A percentile compares a stretch with the other conserved stretches of the same genome.
phyloP scores from a whole-genome alignment of 2,888 invertebrate genomes.

The Heteromurus nitidus region DNA sequence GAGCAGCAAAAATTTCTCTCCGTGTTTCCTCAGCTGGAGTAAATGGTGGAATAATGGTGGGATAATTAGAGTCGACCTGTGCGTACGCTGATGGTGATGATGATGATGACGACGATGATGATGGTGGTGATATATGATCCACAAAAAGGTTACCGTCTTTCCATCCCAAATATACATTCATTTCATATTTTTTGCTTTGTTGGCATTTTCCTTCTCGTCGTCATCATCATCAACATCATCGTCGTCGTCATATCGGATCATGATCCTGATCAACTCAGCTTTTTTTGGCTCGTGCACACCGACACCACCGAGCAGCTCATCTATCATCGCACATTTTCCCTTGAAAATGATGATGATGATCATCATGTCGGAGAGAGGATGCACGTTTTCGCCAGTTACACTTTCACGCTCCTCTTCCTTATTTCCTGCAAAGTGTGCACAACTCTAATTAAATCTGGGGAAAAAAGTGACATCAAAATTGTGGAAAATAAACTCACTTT shows the following conservation, averaged over 20 bases:
- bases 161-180: no score
- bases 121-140: slow-evolving; percentile 44
- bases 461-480: slow-evolving; percentile 51
- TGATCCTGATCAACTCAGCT: no score
- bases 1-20: no score
- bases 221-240: no score
- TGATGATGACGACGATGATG: not conserved
- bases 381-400: not conserved
- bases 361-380: not conserved
- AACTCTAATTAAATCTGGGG: slow-evolving; percentile 61
- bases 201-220: slow-evolving; percentile 51
- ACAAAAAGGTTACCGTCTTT: not conserved
- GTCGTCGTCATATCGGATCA: no score
- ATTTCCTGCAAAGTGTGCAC: slow-evolving; percentile 58
- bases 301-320: slow-evolving; percentile 21
- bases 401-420: not conserved
- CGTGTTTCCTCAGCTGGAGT: not conserved
- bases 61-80: slow-evolving; percentile 64
- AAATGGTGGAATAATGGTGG: slow-evolving; percentile 60
- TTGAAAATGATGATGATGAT: no score
- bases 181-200: slow-evolving; percentile 34
- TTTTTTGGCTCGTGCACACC: no score
- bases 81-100: not conserved
- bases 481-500: slow-evolving; percentile 21
- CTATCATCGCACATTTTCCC: slow-evolving; percentile 12